phyloP scores from a whole-genome alignment of 2,113 vertebrate genomes.

The Platichthys stellatus region DNA sequence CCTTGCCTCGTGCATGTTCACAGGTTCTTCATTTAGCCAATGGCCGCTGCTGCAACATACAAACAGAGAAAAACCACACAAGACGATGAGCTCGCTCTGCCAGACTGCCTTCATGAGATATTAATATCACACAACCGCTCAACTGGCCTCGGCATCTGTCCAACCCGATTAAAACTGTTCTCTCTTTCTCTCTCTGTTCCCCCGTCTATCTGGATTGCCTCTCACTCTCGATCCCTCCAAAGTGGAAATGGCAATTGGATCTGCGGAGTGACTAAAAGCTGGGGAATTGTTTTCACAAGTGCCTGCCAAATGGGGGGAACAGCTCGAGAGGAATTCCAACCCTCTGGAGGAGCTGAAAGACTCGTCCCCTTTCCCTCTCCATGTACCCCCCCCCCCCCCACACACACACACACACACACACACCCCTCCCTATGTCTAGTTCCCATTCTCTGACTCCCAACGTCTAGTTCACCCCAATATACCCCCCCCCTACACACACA shows the following conservation, averaged over 20 bases:
- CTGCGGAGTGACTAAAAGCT: constrained; percentile 83
- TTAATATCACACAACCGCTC: constrained; percentile 76
- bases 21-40: constrained; percentile 69
- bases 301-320: constrained; percentile 82
- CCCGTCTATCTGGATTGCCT: constrained; percentile 73
- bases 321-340: constrained; percentile 79
- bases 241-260: constrained; percentile 81
- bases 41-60: constrained; percentile 68
- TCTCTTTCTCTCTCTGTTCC: constrained; percentile 59
- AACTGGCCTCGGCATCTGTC: constrained; percentile 76
- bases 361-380: constrained; percentile 64
- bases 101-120: constrained; percentile 80
- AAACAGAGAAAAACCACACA: constrained; percentile 73
- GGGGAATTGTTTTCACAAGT: constrained; percentile 86
- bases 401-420: too few species aligned
- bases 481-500: too few species aligned
- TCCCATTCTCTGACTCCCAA: constrained; percentile 53
- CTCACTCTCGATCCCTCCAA: constrained; percentile 72
- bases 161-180: constrained; percentile 72
- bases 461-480: not conserved
- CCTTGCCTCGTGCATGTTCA: constrained; percentile 69
- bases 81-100: constrained; percentile 68
- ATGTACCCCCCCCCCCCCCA: constrained; percentile 30
- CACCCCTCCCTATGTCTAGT: not conserved
- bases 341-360: constrained; percentile 74